A percentile compares a stretch with the other conserved stretches of the same genome.
These are phyloP conservation scores for Actias luna DNA, from an alignment of 2,888 invertebrate genomes.

Conservation along the genomic window DNA sequence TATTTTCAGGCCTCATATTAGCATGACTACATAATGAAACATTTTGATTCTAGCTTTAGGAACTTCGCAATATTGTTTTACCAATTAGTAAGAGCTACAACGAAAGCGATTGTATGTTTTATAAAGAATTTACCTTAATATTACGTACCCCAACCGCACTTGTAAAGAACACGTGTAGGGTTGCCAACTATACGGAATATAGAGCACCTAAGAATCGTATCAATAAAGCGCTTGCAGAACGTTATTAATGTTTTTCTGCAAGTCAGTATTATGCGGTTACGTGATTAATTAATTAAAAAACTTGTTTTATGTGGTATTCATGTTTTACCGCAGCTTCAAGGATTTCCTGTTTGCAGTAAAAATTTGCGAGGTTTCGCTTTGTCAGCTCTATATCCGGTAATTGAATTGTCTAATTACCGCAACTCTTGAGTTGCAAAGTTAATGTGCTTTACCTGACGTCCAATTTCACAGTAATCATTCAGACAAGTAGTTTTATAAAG, in stretches of 20 bases:
- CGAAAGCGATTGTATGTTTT: neutral
- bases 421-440: neutral
- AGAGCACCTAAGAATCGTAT: too few relatives aligned
- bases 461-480: neutral
- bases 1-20: conserved; percentile 5
- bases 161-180: neutral
- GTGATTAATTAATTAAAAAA: neutral
- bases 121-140: neutral
- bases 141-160: neutral
- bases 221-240: neutral
- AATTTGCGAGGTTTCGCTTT: neutral
- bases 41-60: neutral
- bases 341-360: neutral
- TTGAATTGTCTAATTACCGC: neutral
- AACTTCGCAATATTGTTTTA: neutral
- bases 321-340: neutral
- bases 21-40: conserved; percentile 9
- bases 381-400: neutral
- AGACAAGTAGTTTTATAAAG: neutral
- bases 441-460: neutral
- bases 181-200: too few relatives aligned
- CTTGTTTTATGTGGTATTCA: neutral
- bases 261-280: neutral
- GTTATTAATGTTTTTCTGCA: neutral
- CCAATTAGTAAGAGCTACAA: neutral